phyloP scores from a whole-genome alignment of 64 coral and sea anemone genomes.

The Actinia equina region DNA sequence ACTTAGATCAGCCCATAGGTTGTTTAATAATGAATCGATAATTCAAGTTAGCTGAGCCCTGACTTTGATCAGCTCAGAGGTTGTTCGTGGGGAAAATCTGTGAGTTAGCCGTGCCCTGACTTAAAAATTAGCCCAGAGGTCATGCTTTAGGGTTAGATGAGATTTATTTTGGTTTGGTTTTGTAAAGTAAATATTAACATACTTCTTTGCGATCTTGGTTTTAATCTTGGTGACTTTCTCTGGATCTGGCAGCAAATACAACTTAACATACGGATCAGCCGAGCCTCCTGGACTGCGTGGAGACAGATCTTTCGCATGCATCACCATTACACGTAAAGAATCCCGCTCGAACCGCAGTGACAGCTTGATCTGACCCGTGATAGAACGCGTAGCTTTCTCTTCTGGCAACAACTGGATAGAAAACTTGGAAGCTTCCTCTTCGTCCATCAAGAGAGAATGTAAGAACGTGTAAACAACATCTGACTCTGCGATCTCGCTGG shows the following conservation, averaged over 20 bases:
- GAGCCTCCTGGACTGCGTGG: constrained; percentile 54
- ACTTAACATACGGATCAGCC: constrained; percentile 94
- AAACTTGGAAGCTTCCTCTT: constrained; percentile 58
- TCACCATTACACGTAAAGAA: constrained; percentile 82
- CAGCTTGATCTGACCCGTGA: constrained; percentile 76
- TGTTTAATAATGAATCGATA: too few relatives aligned
- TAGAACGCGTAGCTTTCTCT: constrained; percentile 69
- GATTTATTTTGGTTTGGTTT: too few relatives aligned
- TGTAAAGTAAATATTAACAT: not conserved
- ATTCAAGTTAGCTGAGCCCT: too few relatives aligned
- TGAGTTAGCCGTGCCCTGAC: too few relatives aligned
- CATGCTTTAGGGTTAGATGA: too few relatives aligned
- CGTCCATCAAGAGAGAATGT: constrained; percentile 48
- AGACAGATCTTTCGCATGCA: constrained; percentile 86
- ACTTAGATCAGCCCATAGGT: too few relatives aligned
- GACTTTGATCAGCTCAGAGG: too few relatives aligned
- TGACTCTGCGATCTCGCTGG: constrained; percentile 60
- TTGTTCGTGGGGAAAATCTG: too few relatives aligned
- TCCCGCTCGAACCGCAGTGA: constrained; percentile 58
- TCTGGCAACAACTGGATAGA: constrained; percentile 82
- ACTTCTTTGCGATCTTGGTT: constrained; percentile 72
- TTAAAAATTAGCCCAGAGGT: too few relatives aligned
- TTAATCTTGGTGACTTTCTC: constrained; percentile 91
- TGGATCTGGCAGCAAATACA: constrained; percentile 86
- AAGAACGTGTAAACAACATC: constrained; percentile 93